phyloP scores from a whole-genome alignment of 2,888 invertebrate genomes.

The Oscheius sp. region DNA sequence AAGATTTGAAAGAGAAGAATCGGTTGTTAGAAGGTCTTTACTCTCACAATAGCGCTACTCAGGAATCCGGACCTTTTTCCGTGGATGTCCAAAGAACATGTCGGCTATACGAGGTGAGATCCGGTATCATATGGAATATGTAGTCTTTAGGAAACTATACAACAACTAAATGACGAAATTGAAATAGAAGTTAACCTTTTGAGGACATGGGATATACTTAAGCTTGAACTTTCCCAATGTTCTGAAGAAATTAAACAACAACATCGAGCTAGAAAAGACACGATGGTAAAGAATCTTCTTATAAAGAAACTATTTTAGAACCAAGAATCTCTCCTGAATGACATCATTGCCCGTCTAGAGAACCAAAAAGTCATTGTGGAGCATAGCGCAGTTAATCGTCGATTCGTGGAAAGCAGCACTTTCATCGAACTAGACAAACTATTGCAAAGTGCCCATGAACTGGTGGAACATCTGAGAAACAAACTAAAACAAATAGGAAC shows the following conservation, averaged over 20 bases:
- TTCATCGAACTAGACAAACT: constrained; percentile 43
- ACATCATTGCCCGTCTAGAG: constrained; percentile 52
- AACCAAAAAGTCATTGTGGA: constrained; percentile 51
- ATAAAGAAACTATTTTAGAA: too few relatives aligned
- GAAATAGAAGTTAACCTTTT: constrained; percentile 49
- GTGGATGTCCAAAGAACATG: constrained; percentile 59
- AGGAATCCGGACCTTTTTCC: constrained; percentile 60
- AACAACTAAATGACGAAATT: constrained; percentile 27
- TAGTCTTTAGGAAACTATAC: constrained; percentile 27
- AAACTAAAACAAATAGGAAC: too few relatives aligned
- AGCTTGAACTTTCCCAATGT: constrained; percentile 45
- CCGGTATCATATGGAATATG: too few relatives aligned
- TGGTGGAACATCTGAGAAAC: constrained; percentile 34
- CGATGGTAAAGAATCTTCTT: constrained; percentile 29
- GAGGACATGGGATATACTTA: constrained; percentile 46
- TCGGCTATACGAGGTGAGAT: constrained; percentile 53
- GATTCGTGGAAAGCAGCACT: constrained; percentile 55
- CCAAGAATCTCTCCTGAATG: constrained; percentile 46
- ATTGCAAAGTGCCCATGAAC: constrained; percentile 42
- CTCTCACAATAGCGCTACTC: constrained; percentile 50
- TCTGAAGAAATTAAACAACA: constrained; percentile 47
- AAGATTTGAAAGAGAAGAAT: constrained; percentile 22
- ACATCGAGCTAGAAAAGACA: constrained; percentile 27
- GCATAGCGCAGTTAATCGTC: constrained; percentile 41
- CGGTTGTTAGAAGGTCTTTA: constrained; percentile 33